Evolutionary conservation across 2,797 vertebrate genomes (phyloP).

Genomic region (Malurus splendens): DNA sequence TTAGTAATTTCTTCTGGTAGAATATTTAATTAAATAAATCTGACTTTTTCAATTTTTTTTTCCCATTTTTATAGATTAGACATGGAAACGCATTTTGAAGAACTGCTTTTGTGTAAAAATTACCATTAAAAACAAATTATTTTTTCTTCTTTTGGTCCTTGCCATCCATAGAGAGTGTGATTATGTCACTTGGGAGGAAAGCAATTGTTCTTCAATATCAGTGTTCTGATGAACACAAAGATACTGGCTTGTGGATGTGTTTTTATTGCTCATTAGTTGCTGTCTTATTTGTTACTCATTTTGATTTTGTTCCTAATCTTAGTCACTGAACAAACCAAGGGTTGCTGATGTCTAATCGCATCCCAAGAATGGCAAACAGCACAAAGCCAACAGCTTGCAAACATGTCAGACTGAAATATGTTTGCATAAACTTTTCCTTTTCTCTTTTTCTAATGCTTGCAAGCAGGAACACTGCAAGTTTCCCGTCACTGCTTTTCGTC

Average conservation of each 20-base stretch:
- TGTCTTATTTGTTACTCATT: background rate
- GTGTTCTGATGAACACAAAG: background rate
- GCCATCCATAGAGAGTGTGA: background rate
- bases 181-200: background rate
- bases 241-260: background rate
- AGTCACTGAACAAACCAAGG: background rate
- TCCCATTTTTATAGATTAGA: background rate
- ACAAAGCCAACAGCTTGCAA: background rate
- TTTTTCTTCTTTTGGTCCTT: background rate
- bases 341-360: background rate
- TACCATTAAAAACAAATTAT: background rate
- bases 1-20: background rate
- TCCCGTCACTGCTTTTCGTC: background rate
- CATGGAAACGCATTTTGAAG: background rate
- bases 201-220: background rate
- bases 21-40: slow-evolving; percentile 15
- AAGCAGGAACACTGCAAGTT: background rate
- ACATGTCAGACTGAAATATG: background rate
- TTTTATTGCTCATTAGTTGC: background rate
- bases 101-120: background rate
- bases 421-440: background rate
- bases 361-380: background rate
- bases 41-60: background rate
- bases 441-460: background rate
- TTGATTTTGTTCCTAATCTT: background rate